A percentile compares a stretch with the other conserved stretches of the same genome.
These are phyloP conservation scores for Dolichallabes microphthalmus DNA, from an alignment of 2,113 vertebrate genomes.

Conservation along the genomic window DNA sequence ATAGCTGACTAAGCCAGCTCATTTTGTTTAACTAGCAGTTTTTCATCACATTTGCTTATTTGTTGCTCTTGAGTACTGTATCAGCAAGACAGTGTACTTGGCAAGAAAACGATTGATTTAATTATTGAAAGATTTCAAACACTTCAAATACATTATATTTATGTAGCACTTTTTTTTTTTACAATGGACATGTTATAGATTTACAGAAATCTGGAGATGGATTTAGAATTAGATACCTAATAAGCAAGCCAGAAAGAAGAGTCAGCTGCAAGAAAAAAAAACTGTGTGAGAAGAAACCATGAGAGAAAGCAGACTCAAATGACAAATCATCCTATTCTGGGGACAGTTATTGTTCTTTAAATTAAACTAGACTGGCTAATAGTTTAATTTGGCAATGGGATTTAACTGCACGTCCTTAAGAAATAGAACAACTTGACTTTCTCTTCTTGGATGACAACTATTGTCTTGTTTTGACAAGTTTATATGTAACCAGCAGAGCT, in stretches of 20 bases:
- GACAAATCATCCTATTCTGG: background rate
- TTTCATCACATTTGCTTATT: slow-evolving; percentile 46
- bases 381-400: too few relatives aligned
- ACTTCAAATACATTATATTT: background rate
- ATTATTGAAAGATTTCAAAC: slow-evolving; percentile 3
- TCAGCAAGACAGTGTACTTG: slow-evolving; percentile 40
- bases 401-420: slow-evolving; percentile 40
- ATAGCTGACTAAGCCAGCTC: slow-evolving; percentile 39
- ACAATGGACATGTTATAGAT: background rate
- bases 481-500: background rate
- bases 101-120: slow-evolving; percentile 39
- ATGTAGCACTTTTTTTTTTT: background rate
- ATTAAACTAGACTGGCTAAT: slow-evolving; percentile 27
- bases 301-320: background rate
- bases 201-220: background rate
- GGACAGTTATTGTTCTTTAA: background rate
- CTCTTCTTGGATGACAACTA: background rate
- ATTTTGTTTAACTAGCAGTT: slow-evolving; percentile 42
- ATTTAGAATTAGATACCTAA: background rate
- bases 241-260: background rate
- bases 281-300: background rate
- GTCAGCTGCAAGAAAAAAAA: too few relatives aligned
- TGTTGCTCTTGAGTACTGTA: slow-evolving; percentile 51
- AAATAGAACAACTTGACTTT: slow-evolving; percentile 39
- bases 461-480: background rate